phyloP scores from a whole-genome alignment of 2,113 vertebrate genomes.

The Polypterus bichir region DNA sequence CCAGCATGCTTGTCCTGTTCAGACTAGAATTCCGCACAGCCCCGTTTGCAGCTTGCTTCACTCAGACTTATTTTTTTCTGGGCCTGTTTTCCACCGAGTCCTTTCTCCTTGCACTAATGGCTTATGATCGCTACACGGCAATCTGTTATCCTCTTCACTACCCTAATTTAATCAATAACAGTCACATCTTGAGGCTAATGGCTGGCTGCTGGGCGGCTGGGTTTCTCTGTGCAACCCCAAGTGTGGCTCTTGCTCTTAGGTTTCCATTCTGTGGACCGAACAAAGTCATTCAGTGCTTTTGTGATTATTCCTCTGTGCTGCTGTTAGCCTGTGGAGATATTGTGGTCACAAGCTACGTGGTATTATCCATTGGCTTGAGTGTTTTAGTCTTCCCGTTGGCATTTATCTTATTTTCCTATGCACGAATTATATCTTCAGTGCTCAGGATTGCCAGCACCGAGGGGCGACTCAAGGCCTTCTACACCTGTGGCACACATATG shows the following conservation, averaged over 20 bases:
- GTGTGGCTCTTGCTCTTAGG: conserved; percentile 25
- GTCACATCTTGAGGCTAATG: conserved; percentile 20
- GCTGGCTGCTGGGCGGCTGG: conserved; percentile 24
- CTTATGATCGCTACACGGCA: conserved; percentile 32
- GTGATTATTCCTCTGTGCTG: background rate
- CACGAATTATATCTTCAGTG: background rate
- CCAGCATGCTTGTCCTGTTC: conserved; percentile 29
- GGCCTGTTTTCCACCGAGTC: conserved; percentile 28
- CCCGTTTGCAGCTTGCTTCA: conserved; percentile 23
- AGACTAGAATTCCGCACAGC: conserved; percentile 22
- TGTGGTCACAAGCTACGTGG: background rate
- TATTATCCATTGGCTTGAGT: background rate
- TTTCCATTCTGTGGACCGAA: conserved; percentile 13
- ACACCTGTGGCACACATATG: background rate
- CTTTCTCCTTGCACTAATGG: conserved; percentile 31
- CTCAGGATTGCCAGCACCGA: background rate
- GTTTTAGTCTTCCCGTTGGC: background rate
- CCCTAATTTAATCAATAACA: conserved; percentile 25
- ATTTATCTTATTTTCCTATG: background rate
- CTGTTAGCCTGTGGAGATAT: background rate
- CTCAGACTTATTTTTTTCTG: conserved; percentile 37
- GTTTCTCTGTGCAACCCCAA: conserved; percentile 27
- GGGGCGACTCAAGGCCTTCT: background rate
- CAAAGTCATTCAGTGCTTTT: background rate
- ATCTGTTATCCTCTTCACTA: conserved; percentile 33